phyloP scores from a whole-genome alignment of 2,797 vertebrate species.

The Geotrypetes seraphini region DNA sequence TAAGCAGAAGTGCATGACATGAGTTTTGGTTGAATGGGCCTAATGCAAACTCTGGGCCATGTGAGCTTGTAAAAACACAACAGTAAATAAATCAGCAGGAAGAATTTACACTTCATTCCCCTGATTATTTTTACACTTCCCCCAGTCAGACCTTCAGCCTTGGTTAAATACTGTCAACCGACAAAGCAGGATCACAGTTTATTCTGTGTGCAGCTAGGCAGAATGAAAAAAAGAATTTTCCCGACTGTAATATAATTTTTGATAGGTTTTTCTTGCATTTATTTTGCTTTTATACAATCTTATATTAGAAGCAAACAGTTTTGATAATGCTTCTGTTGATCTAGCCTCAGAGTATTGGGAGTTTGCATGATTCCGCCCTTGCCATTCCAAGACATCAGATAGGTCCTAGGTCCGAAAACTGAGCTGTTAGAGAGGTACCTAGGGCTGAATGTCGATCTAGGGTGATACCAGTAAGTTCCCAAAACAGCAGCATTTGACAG shows the following conservation, averaged over 20 bases:
- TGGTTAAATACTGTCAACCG: slow-evolving; percentile 46
- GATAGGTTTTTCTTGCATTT: slow-evolving; percentile 1
- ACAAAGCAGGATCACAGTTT: slow-evolving; percentile 36
- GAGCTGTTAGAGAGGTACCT: too few species aligned
- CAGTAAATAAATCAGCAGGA: slow-evolving; percentile 78
- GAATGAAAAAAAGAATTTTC: neutral
- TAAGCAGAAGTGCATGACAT: slow-evolving; percentile 83
- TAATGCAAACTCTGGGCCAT: slow-evolving; percentile 72
- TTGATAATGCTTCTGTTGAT: too few species aligned
- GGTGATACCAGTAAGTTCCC: too few species aligned
- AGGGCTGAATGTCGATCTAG: too few species aligned
- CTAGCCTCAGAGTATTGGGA: too few species aligned
- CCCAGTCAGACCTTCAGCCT: slow-evolving; percentile 38
- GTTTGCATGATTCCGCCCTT: too few species aligned
- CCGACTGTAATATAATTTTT: slow-evolving; percentile 16
- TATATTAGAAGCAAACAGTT: too few species aligned
- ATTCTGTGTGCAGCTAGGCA: slow-evolving; percentile 13
- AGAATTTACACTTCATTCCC: slow-evolving; percentile 45
- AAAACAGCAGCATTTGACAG: too few species aligned
- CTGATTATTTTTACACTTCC: slow-evolving; percentile 56
- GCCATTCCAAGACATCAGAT: too few species aligned
- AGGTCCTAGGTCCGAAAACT: too few species aligned
- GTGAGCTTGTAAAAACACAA: slow-evolving; percentile 84
- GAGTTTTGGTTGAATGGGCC: slow-evolving; percentile 77
- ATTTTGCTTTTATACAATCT: slow-evolving; percentile 25